A percentile compares a stretch with the other conserved stretches of the same genome.
Evolutionary conservation across 1,140 invertebrate species (phyloP).

Genomic region (Nilaparvata lugens): DNA sequence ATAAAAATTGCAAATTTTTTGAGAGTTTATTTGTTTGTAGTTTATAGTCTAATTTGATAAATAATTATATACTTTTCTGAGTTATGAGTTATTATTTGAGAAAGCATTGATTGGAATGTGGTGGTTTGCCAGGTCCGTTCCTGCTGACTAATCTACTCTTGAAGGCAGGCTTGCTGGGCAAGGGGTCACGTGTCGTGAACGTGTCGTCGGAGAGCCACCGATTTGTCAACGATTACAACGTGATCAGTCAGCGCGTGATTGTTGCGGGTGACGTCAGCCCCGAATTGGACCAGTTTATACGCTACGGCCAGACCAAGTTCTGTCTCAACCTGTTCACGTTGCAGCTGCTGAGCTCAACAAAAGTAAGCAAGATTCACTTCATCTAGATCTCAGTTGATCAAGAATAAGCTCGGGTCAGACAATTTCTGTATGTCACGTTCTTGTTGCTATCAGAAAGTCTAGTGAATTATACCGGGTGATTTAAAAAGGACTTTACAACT

Average conservation of each 20-base stretch:
- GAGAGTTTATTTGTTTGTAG: too few species aligned
- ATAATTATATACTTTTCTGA: too few species aligned
- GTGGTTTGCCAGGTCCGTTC: too few species aligned
- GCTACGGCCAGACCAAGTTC: slow-evolving; percentile 8
- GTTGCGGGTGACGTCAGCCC: neutral
- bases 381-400: too few species aligned
- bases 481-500: too few species aligned
- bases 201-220: slow-evolving; percentile 59
- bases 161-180: slow-evolving; percentile 57
- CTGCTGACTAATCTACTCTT: slow-evolving; percentile 72
- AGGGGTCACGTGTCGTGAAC: slow-evolving; percentile 65
- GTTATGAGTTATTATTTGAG: too few species aligned
- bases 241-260: neutral
- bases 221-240: neutral
- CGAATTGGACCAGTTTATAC: slow-evolving; percentile 6
- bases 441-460: too few species aligned
- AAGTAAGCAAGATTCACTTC: neutral
- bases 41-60: too few species aligned
- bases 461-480: too few species aligned
- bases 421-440: too few species aligned
- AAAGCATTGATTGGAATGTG: too few species aligned
- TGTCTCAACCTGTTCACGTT: slow-evolving; percentile 5
- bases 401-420: neutral
- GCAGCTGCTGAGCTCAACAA: neutral
- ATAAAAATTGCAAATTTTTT: too few species aligned